Base-by-base conservation (phyloP, 2,797 vertebrate genomes). In the Parambassis ranga region DNA sequence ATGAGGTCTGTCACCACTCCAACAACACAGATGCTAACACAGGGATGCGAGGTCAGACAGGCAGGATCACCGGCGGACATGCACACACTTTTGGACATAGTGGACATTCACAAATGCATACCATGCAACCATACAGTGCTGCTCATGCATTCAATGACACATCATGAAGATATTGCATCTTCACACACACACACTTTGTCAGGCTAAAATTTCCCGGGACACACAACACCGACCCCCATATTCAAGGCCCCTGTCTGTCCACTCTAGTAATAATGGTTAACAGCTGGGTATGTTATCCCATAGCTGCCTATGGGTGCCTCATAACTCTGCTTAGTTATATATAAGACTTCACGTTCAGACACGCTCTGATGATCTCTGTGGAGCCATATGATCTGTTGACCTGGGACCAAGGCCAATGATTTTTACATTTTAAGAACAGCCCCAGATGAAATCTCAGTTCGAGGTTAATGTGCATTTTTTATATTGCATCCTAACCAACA, bases 231-330 rank as follows among this genome's bases (percentile, higher is more conserved):
- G n/a, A n/a, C 81, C 77, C 64, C 42, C 14, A 22, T 50, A 71
- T 78, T 20, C 85, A 75, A 87, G 82, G 77, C 75, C 80, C 71
- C 64, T 22, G 57, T 57, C 60, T 59, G 71, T 83, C 75, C 84
- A 55, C 53, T 56, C 44, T 72, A 39, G 71, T 81, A 83, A 88
- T 91, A 92, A 92, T 90, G 79, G 78, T 71, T 81, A 90, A 89
- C 91, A 92, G 91, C 90, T 92, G 90, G 75, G 80, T 55, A 68
- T 62, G 69, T 65, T 77, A 79, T 84, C 78, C 83, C 52, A 43
- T 75, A 59, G 85, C 75, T 53, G 55, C 47, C 50, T 23, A 33
- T 52, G 48, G 50, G 56, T 63, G 48, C 61, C 71, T 77, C 67
- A 52, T 59, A 57, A 68, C 46, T 61, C 58, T 41, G 23, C 65